Evolutionary conservation across 1,140 invertebrate genomes (phyloP).

Genomic region (Drosophila micromelanica): DNA sequence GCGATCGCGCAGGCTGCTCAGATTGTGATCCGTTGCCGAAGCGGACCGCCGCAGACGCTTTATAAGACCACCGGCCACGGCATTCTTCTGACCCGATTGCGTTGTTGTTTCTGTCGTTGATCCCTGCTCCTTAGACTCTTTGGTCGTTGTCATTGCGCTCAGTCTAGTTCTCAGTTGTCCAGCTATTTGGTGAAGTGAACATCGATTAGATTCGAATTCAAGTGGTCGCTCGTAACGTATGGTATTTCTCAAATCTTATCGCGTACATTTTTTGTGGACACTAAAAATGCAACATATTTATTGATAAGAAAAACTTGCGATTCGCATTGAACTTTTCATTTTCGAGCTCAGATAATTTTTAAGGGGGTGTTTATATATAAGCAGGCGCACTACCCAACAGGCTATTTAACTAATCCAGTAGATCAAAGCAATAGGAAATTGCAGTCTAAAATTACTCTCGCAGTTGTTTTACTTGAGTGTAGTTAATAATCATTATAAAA

Average conservation of each 20-base stretch:
- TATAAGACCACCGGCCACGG: slow-evolving; percentile 60
- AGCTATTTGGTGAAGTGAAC: slow-evolving; percentile 12
- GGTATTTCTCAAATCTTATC: slow-evolving; percentile 17
- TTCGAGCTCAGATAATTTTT: neutral
- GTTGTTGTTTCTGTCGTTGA: slow-evolving; percentile 20
- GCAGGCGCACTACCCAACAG: slow-evolving; percentile 11
- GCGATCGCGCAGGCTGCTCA: slow-evolving; percentile 70
- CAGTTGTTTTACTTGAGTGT: neutral
- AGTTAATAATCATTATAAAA: slow-evolving; percentile 13
- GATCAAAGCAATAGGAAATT: slow-evolving; percentile 3
- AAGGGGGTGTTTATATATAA: slow-evolving; percentile 1
- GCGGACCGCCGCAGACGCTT: slow-evolving; percentile 73
- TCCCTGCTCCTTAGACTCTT: slow-evolving; percentile 62
- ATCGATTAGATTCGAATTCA: slow-evolving; percentile 28
- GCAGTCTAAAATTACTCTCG: slow-evolving; percentile 18
- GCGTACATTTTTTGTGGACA: neutral
- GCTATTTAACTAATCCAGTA: slow-evolving; percentile 18
- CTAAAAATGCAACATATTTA: slow-evolving; percentile 27
- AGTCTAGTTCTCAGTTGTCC: slow-evolving; percentile 2
- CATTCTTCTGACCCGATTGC: slow-evolving; percentile 52
- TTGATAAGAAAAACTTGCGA: slow-evolving; percentile 35
- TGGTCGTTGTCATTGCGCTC: slow-evolving; percentile 61
- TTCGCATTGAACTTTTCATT: slow-evolving; percentile 13
- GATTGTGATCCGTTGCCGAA: slow-evolving; percentile 76
- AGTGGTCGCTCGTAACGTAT: neutral